Evolutionary conservation across 2,113 vertebrate genomes (phyloP), one percentile per base, ranked within the genome.

Genomic region (Brachionichthys hirsutus): DNA sequence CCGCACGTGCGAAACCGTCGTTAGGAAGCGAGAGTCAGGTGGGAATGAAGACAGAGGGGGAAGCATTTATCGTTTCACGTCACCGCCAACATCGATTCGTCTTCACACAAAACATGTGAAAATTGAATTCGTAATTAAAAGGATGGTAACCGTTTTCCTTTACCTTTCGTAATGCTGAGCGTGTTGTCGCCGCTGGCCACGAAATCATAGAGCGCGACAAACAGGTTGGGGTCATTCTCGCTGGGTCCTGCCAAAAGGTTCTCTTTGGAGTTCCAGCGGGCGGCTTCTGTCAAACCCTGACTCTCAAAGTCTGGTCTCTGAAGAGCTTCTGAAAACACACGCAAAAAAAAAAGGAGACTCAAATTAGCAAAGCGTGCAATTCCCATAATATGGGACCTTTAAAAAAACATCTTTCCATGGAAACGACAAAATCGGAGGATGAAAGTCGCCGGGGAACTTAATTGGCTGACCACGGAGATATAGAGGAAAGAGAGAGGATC

Each of bases 211-310:
- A 99, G 94, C 54, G 97, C 97, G 75, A 99, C 95, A 43, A 99
- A 99, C 76, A 99, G 93, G 83, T 98, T 98, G 71, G 95, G 94
- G 85, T 99, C 97, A 91, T 99, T 98, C 90, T 98, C 97, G 53
- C 96, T 94, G 44, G 97, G 97, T 45, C 95, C 94, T 1, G 95
- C 93, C 57, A 99, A 92, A 14, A 99, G 94, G 78, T 98, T 98
- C 87, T 99, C 97, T 89, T 99, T 99, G 80, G 97, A 99, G 90
- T 99, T 99, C 97, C 97, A 99, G 60, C 97, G 96, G 41, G 95
- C 96, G 0, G 97, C 96, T 89, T 99, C 97, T 0, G 92, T 95
- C 79, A 99, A 91, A 75, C 95, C 94, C 62, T 94, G 94, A 19
- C 94, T 91, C 88, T 99, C 96, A 13, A 97, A 94, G 84, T 98